Evolutionary conservation across 2,113 vertebrate genomes (phyloP), one percentile per base, ranked within the genome.

Genomic region (Hiodon tergisus): DNA sequence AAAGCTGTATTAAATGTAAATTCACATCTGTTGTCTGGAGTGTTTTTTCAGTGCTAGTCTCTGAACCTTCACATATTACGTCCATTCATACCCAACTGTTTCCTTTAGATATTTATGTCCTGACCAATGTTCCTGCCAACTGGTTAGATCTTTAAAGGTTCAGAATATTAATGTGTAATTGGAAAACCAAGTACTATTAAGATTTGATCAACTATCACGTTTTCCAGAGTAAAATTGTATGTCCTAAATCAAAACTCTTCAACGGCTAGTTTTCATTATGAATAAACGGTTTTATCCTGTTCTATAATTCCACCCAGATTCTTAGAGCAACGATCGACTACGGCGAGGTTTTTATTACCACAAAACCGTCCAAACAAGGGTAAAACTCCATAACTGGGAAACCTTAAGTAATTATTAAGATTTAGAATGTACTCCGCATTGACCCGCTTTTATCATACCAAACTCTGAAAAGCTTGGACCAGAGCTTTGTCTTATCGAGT

Each of bases 211-310:
- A 55, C 0, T 51, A 52, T 69, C 69, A 77, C 77, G 67, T 77
- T 51, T 60, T 80, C 75, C 6, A 69, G 52, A 67, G 57, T 69
- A 67, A 55, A 76, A 78, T 69, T 53, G 66, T 72, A 55, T 54
- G 31, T 69, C 47, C 66, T 79, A 17, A 4, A 47, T 66, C 10
- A 8, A 48, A 7, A 46, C 46, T 11, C 1, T 7, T 66, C 46
- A 10, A 3, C 9, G 31, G 62, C 62, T 65, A 65, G 10, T 65
- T 65, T 5, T 66, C 46, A 66, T 3, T 65, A 57, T 57, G 54
- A 57, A 10, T 57, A 7, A 7, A 57, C 1, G 16, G 16, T 61
- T 31, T 63, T 6, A 46, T 31, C 31, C 2, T 31, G 31, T 31
- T 31, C 31, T 31, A 2, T 31, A 31, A 31, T 31, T 31, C 31